Conservation (phyloP, 2,888 invertebrate species). For the Orthosia incerta region DNA sequence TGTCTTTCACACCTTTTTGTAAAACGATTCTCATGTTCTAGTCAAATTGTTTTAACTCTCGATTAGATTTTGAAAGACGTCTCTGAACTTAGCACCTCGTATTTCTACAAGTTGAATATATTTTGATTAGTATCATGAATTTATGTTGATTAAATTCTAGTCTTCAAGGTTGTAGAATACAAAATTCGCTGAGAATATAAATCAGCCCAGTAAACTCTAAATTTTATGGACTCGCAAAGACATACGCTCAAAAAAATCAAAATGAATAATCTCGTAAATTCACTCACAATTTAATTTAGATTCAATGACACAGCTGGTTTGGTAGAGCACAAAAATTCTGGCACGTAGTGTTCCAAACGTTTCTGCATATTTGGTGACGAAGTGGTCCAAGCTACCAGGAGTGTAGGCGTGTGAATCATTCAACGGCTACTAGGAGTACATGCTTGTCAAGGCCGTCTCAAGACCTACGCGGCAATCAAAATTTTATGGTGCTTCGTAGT, state of each 20-base stretch:
- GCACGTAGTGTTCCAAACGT: constrained; percentile 38
- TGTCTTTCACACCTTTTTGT: constrained; percentile 67
- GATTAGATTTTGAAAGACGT: constrained; percentile 65
- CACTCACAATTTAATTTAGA: constrained; percentile 45
- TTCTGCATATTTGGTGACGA: constrained; percentile 67
- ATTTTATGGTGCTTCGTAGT: constrained; percentile 68
- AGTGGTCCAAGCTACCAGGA: constrained; percentile 60
- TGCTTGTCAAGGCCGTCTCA: constrained; percentile 70
- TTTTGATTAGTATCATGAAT: constrained; percentile 43
- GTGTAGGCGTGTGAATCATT: constrained; percentile 71
- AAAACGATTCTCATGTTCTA: constrained; percentile 58
- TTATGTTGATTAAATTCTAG: constrained; percentile 35
- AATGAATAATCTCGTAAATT: constrained; percentile 24
- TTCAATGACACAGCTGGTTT: constrained; percentile 51
- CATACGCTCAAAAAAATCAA: constrained; percentile 12
- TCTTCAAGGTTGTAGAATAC: constrained; percentile 37
- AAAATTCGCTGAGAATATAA: constrained; percentile 44
- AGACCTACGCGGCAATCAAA: constrained; percentile 75
- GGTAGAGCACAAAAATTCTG: constrained; percentile 39
- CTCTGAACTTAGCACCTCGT: constrained; percentile 47
- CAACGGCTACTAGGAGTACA: constrained; percentile 36
- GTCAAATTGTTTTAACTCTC: constrained; percentile 58
- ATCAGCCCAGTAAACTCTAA: constrained; percentile 16
- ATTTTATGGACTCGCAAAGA: constrained; percentile 20
- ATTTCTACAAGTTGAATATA: constrained; percentile 29